Conservation (phyloP, 2,113 vertebrate genomes). For the Oryzias melastigma region DNA sequence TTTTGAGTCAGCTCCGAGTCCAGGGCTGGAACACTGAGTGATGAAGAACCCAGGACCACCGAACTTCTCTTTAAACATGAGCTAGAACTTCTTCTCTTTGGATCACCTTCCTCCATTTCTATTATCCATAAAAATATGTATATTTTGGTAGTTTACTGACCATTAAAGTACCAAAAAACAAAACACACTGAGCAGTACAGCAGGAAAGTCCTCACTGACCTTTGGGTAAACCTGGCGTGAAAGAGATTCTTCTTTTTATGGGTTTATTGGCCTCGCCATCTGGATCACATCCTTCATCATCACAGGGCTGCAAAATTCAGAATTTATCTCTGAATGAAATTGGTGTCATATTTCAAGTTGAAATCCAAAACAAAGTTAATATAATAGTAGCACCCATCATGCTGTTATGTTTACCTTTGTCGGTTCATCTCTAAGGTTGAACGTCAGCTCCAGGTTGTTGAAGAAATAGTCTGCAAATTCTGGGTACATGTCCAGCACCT, state of each 20-base stretch:
- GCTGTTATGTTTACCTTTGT: constrained; percentile 77
- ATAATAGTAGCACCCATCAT: neutral
- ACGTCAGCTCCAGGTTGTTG: constrained; percentile 94
- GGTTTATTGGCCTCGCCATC: constrained; percentile 83
- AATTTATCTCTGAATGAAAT: neutral
- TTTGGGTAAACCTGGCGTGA: constrained; percentile 86
- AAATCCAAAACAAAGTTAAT: neutral
- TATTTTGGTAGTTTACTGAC: too few species aligned
- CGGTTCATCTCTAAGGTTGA: constrained; percentile 92
- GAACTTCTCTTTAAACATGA: constrained; percentile 82
- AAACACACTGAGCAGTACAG: constrained; percentile 5
- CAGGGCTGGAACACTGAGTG: constrained; percentile 71
- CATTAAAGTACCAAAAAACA: too few species aligned
- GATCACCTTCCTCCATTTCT: constrained; percentile 54
- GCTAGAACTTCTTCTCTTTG: constrained; percentile 65
- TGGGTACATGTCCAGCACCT: constrained; percentile 98
- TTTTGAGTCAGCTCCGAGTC: constrained; percentile 78
- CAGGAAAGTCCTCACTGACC: constrained; percentile 71
- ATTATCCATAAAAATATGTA: constrained; percentile 61
- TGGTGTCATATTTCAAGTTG: too few species aligned
- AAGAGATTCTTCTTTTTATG: constrained; percentile 87
- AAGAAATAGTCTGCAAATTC: constrained; percentile 97
- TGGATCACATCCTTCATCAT: constrained; percentile 74
- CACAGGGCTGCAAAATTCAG: constrained; percentile 47
- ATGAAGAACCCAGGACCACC: constrained; percentile 79